phyloP scores from a whole-genome alignment of 2,888 invertebrate species.

The Rhogogaster chlorosoma region DNA sequence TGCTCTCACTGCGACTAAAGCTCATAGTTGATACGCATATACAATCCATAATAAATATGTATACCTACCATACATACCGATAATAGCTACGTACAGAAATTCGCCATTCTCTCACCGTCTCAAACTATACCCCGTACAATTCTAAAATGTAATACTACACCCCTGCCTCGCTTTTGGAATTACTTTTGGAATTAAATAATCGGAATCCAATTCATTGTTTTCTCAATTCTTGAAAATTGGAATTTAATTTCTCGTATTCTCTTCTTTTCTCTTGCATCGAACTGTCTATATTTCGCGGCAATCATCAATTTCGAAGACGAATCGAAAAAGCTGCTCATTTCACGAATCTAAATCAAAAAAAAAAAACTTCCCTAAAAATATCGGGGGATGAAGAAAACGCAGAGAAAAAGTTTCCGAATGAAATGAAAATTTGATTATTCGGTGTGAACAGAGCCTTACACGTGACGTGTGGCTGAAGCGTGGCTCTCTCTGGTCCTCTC shows the following conservation, averaged over 20 bases:
- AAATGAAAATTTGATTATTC: not conserved
- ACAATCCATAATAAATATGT: constrained; percentile 40
- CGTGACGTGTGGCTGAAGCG: constrained; percentile 74
- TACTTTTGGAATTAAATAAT: not conserved
- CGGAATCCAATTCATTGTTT: not conserved
- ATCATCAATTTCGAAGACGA: not conserved
- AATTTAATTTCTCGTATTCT: not conserved
- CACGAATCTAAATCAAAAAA: not conserved
- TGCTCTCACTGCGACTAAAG: not conserved
- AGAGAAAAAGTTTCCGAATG: not conserved
- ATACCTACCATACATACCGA: constrained; percentile 48
- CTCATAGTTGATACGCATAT: not conserved
- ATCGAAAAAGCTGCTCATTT: not conserved
- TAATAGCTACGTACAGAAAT: constrained; percentile 53
- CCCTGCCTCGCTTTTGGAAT: not conserved
- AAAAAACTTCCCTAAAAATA: not conserved
- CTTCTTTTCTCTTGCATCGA: not conserved
- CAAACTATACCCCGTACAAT: constrained; percentile 66
- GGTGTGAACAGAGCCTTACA: constrained; percentile 39
- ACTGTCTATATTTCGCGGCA: not conserved
- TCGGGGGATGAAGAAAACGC: too few species aligned
- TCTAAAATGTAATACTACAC: constrained; percentile 59
- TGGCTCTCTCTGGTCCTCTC: constrained; percentile 62
- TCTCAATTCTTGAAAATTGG: not conserved
- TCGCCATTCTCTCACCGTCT: not conserved